Conservation (phyloP, 2,113 vertebrate genomes). For the Condylura cristata region DNA sequence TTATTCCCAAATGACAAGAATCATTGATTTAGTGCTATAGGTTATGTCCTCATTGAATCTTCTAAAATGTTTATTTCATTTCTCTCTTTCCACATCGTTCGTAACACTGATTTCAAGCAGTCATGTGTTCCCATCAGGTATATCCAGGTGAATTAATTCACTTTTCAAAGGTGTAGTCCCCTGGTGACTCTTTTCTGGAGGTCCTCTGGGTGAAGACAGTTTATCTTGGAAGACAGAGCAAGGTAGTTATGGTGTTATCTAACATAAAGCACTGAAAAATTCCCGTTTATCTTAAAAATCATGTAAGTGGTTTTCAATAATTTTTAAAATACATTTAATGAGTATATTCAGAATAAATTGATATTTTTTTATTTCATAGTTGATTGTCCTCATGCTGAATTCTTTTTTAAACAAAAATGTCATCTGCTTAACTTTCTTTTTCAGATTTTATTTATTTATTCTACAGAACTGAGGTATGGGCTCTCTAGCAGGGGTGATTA, state of each 20-base stretch:
- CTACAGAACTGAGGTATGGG: too few relatives aligned
- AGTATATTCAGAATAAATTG: not conserved
- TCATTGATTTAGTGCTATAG: not conserved
- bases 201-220: rapidly evolving
- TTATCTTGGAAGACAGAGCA: not conserved
- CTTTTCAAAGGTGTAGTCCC: rapidly evolving
- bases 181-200: not conserved
- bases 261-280: not conserved
- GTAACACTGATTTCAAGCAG: not conserved
- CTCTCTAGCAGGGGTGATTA: too few relatives aligned
- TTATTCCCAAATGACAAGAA: not conserved
- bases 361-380: conserved; percentile 3
- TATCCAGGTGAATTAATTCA: not conserved
- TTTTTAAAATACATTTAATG: not conserved
- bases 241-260: not conserved
- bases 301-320: not conserved
- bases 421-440: not conserved
- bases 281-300: not conserved
- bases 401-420: not conserved
- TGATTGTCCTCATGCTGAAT: not conserved
- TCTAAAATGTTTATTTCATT: not conserved
- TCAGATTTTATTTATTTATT: too few relatives aligned
- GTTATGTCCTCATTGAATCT: not conserved
- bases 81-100: not conserved
- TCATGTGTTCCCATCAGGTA: not conserved